Conservation (phyloP, 1,140 invertebrate species). For the Charaxes varanes region DNA sequence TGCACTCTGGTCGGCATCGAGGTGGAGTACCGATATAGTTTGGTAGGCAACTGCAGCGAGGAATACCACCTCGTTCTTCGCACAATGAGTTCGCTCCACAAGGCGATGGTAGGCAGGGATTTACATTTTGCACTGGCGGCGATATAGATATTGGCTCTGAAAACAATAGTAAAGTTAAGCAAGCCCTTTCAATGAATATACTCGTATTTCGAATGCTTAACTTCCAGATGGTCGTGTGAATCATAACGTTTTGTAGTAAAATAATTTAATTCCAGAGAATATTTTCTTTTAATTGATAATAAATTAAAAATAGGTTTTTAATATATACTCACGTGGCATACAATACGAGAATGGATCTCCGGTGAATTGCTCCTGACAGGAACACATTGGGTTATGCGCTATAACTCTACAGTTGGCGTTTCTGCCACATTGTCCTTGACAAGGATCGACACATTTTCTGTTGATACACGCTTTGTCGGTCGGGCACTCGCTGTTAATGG, state of each 20-base stretch:
- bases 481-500: conserved; percentile 82
- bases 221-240: no score
- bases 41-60: conserved; percentile 80
- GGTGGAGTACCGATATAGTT: conserved; percentile 81
- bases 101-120: conserved; percentile 84
- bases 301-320: not conserved
- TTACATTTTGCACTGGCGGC: conserved; percentile 48
- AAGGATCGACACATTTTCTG: conserved; percentile 85
- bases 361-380: conserved; percentile 80
- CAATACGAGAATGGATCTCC: conserved; percentile 74
- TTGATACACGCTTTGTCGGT: conserved; percentile 83
- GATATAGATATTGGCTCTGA: conserved; percentile 23
- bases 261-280: not conserved
- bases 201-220: no score
- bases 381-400: conserved; percentile 83
- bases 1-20: conserved; percentile 83
- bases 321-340: conserved; percentile 23
- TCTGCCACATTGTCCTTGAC: conserved; percentile 82
- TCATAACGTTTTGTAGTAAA: no score
- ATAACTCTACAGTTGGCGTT: conserved; percentile 85
- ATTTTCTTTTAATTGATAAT: conserved; percentile 3
- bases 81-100: conserved; percentile 84
- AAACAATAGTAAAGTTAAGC: no score
- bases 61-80: conserved; percentile 76
- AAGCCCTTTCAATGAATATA: no score